Conservation (phyloP, 2,888 invertebrate species). For the Platycheirus albimanus region DNA sequence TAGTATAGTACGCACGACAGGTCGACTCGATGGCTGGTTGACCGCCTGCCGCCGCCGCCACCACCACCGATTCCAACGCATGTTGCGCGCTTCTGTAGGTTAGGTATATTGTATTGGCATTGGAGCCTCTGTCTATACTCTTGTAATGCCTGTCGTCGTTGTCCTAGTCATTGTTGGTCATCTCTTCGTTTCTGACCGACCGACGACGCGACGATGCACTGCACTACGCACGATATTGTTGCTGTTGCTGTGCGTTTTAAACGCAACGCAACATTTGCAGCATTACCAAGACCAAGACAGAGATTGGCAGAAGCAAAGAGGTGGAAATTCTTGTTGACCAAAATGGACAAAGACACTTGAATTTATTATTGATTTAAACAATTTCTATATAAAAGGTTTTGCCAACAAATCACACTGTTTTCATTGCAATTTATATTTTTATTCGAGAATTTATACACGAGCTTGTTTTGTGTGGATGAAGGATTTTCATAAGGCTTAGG, state of each 20-base stretch:
- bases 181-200: background rate
- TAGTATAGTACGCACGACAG: constrained; percentile 69
- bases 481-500: constrained; percentile 35
- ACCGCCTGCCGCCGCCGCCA: constrained; percentile 60
- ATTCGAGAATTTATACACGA: constrained; percentile 34
- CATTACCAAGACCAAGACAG: constrained; percentile 18
- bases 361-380: constrained; percentile 76
- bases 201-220: background rate
- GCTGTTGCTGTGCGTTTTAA: constrained; percentile 38
- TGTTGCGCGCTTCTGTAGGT: constrained; percentile 36
- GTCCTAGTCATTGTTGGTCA: constrained; percentile 18
- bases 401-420: constrained; percentile 66
- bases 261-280: constrained; percentile 14
- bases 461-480: constrained; percentile 15
- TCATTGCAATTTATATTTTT: constrained; percentile 38
- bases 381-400: constrained; percentile 73
- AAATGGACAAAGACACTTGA: constrained; percentile 75
- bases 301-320: constrained; percentile 54
- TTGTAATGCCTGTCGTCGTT: constrained; percentile 40
- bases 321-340: constrained; percentile 65
- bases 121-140: constrained; percentile 58
- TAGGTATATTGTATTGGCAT: constrained; percentile 35
- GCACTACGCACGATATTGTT: too few relatives aligned
- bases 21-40: constrained; percentile 75
- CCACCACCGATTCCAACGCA: constrained; percentile 58